Conservation (phyloP, 37 sponge, comb jelly and placozoan genomes). For the Sycon ciliatum region DNA sequence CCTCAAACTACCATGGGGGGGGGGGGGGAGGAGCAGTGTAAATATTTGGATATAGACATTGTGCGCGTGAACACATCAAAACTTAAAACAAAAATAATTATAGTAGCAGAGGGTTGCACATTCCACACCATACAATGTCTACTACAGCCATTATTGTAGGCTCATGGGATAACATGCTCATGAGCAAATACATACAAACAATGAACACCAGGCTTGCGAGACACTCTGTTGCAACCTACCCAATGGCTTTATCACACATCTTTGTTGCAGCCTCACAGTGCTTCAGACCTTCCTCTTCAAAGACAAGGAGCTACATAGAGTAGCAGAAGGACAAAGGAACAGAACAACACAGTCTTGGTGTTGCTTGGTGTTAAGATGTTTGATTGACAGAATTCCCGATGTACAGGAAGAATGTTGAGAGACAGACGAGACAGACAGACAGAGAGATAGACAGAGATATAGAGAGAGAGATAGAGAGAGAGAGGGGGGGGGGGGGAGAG, state of each 20-base stretch:
- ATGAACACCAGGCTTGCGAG: no score
- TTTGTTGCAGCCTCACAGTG: not conserved
- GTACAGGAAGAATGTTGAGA: conserved; percentile 15
- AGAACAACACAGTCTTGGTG: not conserved
- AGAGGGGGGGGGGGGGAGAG: conserved; percentile 26
- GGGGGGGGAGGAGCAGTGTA: not conserved
- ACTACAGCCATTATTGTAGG: no score
- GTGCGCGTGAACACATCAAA: no score
- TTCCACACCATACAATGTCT: no score
- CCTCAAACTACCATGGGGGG: no score
- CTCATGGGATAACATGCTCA: not conserved
- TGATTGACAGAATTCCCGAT: not conserved
- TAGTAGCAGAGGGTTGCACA: no score
- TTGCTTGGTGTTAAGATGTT: no score
- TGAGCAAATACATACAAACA: not conserved
- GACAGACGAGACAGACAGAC: conserved; percentile 22
- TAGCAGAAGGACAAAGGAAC: not conserved
- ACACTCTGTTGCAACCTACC: no score
- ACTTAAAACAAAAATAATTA: no score
- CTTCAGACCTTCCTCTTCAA: conserved; percentile 18
- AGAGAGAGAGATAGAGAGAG: no score
- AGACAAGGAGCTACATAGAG: conserved; percentile 2
- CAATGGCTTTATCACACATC: not conserved
- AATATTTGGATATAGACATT: not conserved
- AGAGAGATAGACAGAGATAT: conserved; percentile 42